Evolutionary conservation across 2,888 invertebrate species (phyloP), one percentile per base, ranked within the genome.

Genomic region (Agrochola circellaris): DNA sequence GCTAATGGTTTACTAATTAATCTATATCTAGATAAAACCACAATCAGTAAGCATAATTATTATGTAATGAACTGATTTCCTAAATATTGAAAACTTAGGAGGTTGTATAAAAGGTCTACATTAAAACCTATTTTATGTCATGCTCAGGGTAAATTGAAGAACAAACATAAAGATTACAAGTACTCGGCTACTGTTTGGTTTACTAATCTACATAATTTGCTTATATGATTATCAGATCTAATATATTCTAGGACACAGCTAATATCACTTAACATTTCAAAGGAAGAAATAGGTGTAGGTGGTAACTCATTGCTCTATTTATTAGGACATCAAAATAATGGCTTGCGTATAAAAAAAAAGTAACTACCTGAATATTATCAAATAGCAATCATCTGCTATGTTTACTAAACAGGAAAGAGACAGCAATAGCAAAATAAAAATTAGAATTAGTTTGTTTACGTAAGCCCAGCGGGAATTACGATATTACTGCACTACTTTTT

Each of bases 331-430:
- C 45, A 62, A 67, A 20, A 30, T 42, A 54, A 42, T 34, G 15
- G 8, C 13, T 26, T 13, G 6, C 20, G 6, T 30, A 30, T 34
- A 23, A 56, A 70, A 15, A 66, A 51, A 30, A 34, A 69, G 51
- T 23, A 48, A 38, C 9, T 34, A 58, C 66, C 13, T 69, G 17
- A 54, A 66, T 38, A 54, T 42, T 38, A 54, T 42, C 38, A 77
- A 75, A 74, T 66, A 83, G 72, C 69, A 58, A 66, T 71, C 30
- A n/a, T 62, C 56, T 60, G 60, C 38, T 56, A 61, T 84, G 70
- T 80, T 86, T 81, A 77, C 62, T 69, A 72, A 67, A 75, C 56
- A 60, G 45, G 64, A 87, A 82, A 79, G 74, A 84, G 77, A 80
- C 54, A 73, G 45, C 75, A 78, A 48, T 70, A 84, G 62, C 61